These are phyloP conservation scores for Smutsia gigantea DNA, from an alignment of 2,797 vertebrate species.

Conservation along the genomic window DNA sequence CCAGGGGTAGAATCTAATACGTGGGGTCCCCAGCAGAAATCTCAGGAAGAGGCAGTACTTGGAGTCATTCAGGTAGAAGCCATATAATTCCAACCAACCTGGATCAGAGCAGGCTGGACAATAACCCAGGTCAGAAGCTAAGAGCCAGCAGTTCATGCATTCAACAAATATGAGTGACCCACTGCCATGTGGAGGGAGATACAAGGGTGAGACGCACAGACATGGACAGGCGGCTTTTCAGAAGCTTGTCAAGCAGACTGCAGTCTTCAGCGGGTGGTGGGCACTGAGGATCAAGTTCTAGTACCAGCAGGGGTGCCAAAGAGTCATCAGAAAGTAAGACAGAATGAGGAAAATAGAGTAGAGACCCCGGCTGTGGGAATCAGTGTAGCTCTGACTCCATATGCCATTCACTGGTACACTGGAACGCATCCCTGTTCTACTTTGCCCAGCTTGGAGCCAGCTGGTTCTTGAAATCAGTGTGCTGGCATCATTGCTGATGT, in stretches of 20 bases:
- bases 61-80: background rate
- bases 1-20: background rate
- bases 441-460: background rate
- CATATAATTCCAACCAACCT: background rate
- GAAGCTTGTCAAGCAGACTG: background rate
- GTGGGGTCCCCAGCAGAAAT: fast-evolving
- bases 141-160: background rate
- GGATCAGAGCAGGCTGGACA: background rate
- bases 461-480: background rate
- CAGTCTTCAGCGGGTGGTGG: fast-evolving
- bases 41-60: background rate
- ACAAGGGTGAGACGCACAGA: background rate
- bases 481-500: background rate
- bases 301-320: background rate
- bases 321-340: background rate
- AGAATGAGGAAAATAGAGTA: background rate
- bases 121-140: background rate
- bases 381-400: background rate
- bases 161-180: background rate
- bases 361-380: background rate
- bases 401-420: fast-evolving
- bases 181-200: background rate
- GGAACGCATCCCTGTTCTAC: fast-evolving
- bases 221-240: background rate
- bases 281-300: background rate